Evolutionary conservation across 1,140 invertebrate genomes (phyloP), one percentile per base, ranked within the genome.

Genomic region (Calliphora vicina): DNA sequence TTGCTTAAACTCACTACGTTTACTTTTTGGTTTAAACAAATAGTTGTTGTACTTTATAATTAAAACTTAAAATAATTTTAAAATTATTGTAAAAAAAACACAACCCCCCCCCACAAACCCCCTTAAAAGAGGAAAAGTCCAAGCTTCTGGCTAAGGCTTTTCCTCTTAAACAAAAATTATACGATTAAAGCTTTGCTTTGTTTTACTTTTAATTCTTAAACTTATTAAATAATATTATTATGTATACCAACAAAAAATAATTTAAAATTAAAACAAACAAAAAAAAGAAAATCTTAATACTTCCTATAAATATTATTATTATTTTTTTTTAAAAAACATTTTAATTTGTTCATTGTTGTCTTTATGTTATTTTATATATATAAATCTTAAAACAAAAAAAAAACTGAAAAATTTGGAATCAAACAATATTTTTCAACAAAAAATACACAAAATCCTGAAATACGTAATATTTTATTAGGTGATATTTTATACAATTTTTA

Each of bases 41-140:
- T 88, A 88, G 87, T 88, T 88, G 87, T 88, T 88, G 87, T 88
- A 88, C 87, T 88, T 88, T 88, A 86, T 88, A 50, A 10, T 45
- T 20, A 73, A 73, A 25, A 27, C 35, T 10, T 35, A 81, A 72
- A 83, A 57, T 45, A 61, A 83, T 43, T 61, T 80, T 27, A 83
- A 83, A 83, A 80, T 23, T 20, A 80, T n/a, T 76, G 35, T 83
- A 78, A 83, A 72, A 82, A 61, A 50, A 45, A 82, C 12, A 67
- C n/a, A 72, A 13, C 81, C 50, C 35, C 29, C 35, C 17, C 6
- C 15, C 43, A n/a, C n/a, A n/a, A n/a, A n/a, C 27, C 72, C 29
- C n/a, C 27, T 27, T 78, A 35, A 80, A 35, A 35, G 35, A 10
- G 35, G 35, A 10, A 35, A 35, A 29, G n/a, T n/a, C n/a, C n/a